Conservation (phyloP, 2,113 vertebrate genomes). For the Mellivora capensis region DNA sequence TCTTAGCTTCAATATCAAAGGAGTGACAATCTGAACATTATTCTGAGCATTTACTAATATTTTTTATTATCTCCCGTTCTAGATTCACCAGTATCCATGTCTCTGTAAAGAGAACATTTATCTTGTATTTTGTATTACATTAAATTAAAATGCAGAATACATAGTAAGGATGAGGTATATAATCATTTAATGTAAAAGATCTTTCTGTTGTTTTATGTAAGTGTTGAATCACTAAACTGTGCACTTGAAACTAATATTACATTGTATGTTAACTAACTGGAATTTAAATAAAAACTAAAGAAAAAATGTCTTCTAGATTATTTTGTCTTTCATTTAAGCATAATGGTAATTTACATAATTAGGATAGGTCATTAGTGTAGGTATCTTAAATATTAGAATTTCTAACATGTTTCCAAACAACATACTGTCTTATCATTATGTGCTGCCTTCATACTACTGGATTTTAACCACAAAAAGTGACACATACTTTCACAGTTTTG, state of each 20-base stretch:
- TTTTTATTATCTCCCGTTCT: not conserved
- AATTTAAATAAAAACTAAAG: not conserved
- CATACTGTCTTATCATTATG: not conserved
- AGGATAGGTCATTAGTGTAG: not conserved
- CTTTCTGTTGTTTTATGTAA: not conserved
- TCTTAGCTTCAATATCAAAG: not conserved
- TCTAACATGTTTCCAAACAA: not conserved
- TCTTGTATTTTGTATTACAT: not conserved
- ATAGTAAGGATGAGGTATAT: not conserved
- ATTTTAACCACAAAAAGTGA: not conserved
- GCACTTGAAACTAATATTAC: not conserved
- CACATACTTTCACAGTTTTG: not conserved
- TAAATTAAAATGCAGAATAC: not conserved
- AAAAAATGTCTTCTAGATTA: not conserved
- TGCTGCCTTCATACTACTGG: not conserved
- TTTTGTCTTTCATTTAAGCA: not conserved
- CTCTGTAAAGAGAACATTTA: not conserved
- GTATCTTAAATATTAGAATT: not conserved
- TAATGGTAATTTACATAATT: not conserved
- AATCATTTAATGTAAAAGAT: not conserved
- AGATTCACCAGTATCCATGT: not conserved
- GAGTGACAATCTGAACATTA: not conserved
- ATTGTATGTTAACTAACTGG: not conserved
- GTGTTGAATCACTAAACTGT: not conserved
- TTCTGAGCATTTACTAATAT: not conserved